Evolutionary conservation across 2,888 invertebrate genomes (phyloP).

Genomic region (Colostygia pectinataria): DNA sequence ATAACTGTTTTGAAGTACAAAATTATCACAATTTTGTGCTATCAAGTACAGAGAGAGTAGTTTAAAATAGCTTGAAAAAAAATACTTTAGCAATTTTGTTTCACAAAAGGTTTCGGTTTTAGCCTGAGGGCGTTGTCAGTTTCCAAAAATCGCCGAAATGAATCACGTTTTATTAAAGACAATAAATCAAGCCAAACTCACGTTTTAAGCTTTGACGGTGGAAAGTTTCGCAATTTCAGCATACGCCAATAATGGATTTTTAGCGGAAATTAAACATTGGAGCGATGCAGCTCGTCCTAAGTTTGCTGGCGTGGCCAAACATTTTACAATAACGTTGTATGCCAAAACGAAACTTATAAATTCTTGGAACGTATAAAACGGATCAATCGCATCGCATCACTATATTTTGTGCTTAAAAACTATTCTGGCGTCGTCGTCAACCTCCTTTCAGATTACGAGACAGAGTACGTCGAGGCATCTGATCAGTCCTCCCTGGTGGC

Average conservation of each 20-base stretch:
- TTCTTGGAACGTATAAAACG: no score
- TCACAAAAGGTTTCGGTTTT: conserved; percentile 12
- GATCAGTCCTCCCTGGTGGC: no score
- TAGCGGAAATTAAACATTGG: conserved; percentile 58
- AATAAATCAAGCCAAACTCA: conserved; percentile 36
- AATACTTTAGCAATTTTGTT: conserved; percentile 11
- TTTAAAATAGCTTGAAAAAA: not conserved
- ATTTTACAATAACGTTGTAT: conserved; percentile 9
- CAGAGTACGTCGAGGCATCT: no score
- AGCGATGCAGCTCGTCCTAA: conserved; percentile 15
- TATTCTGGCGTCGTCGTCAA: no score
- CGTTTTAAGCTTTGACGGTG: conserved; percentile 50
- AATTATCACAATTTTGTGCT: no score
- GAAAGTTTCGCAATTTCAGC: conserved; percentile 63
- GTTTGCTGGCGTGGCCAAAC: conserved; percentile 8
- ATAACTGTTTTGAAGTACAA: no score
- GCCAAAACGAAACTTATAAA: not conserved
- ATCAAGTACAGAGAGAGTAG: no score
- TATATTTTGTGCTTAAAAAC: no score
- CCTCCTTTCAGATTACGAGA: no score
- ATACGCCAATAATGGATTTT: conserved; percentile 59
- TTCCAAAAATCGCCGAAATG: conserved; percentile 22
- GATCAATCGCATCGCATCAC: no score
- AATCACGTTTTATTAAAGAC: conserved; percentile 50
- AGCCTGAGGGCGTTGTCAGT: conserved; percentile 19